A percentile compares a stretch with the other conserved stretches of the same genome.
Evolutionary conservation across 1,140 invertebrate species (phyloP).

Genomic region (Eufriesea mexicana): DNA sequence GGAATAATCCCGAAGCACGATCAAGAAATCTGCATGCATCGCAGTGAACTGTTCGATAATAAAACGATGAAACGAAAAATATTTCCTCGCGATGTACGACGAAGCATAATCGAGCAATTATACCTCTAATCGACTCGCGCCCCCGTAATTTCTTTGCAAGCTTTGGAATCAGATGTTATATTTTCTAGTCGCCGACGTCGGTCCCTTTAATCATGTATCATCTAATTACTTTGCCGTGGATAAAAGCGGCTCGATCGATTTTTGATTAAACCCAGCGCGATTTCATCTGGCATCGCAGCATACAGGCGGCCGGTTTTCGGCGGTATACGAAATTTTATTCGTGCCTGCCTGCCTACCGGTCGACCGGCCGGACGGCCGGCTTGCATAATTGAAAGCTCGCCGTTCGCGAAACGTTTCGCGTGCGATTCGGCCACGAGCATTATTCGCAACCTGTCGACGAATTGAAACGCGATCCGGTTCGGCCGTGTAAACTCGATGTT

Average conservation of each 20-base stretch:
- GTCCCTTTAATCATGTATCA: constrained; percentile 12
- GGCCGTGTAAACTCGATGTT: constrained; percentile 59
- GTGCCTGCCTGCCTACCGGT: background rate
- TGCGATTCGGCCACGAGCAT: constrained; percentile 11
- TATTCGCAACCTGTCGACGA: constrained; percentile 37
- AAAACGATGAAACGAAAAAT: too few species aligned
- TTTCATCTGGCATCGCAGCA: background rate
- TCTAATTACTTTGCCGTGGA: constrained; percentile 36
- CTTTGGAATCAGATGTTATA: background rate
- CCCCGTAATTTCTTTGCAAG: too few species aligned
- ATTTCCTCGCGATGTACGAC: too few species aligned
- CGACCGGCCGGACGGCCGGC: background rate
- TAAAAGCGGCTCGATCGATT: constrained; percentile 34
- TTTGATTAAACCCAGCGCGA: constrained; percentile 18
- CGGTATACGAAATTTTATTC: constrained; percentile 3
- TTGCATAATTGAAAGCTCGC: constrained; percentile 39
- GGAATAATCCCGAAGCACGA: background rate
- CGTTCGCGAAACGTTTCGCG: constrained; percentile 25
- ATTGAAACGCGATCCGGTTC: constrained; percentile 53
- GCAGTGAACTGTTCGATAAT: background rate
- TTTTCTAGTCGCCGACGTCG: background rate
- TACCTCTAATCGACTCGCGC: background rate
- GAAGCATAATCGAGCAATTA: too few species aligned
- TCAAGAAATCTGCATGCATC: background rate
- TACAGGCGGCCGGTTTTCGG: background rate